Conservation (phyloP, 2,888 invertebrate species). For the Hymenopus coronatus region DNA sequence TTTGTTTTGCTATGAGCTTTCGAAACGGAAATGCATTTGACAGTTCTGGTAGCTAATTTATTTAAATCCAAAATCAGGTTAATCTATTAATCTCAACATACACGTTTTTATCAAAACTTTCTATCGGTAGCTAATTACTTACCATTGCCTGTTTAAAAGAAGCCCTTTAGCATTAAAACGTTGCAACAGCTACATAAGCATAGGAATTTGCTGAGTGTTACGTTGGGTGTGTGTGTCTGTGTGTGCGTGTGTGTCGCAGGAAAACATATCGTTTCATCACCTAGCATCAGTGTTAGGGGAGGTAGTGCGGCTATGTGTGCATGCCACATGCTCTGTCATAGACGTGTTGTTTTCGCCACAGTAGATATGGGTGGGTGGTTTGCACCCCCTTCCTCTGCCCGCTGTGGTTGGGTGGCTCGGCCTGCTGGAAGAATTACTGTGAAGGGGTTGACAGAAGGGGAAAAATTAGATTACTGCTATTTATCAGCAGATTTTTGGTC, state of each 20-base stretch:
- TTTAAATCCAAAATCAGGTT: too few species aligned
- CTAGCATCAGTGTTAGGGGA: neutral
- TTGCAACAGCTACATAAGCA: too few species aligned
- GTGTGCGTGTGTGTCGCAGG: neutral
- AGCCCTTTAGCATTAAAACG: too few species aligned
- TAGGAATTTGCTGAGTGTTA: neutral
- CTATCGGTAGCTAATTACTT: too few species aligned
- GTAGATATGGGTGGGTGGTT: neutral
- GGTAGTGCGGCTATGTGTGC: neutral
- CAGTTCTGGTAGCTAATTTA: too few species aligned
- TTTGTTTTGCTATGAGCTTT: too few species aligned
- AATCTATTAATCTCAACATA: too few species aligned
- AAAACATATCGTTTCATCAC: slow-evolving; percentile 19
- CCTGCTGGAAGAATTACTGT: neutral
- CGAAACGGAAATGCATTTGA: too few species aligned
- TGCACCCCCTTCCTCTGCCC: neutral
- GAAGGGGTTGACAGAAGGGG: neutral
- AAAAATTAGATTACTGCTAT: slow-evolving; percentile 4
- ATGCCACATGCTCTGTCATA: slow-evolving; percentile 17
- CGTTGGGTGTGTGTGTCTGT: neutral
- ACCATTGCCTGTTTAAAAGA: too few species aligned
- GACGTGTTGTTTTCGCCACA: slow-evolving; percentile 1
- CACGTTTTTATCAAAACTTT: too few species aligned
- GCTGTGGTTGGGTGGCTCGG: neutral
- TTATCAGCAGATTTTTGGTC: slow-evolving; percentile 2